A percentile compares a stretch with the other conserved stretches of the same genome.
These are phyloP conservation scores for Dufourea novaeangliae DNA, from an alignment of 1,140 invertebrate genomes.

Conservation along the genomic window DNA sequence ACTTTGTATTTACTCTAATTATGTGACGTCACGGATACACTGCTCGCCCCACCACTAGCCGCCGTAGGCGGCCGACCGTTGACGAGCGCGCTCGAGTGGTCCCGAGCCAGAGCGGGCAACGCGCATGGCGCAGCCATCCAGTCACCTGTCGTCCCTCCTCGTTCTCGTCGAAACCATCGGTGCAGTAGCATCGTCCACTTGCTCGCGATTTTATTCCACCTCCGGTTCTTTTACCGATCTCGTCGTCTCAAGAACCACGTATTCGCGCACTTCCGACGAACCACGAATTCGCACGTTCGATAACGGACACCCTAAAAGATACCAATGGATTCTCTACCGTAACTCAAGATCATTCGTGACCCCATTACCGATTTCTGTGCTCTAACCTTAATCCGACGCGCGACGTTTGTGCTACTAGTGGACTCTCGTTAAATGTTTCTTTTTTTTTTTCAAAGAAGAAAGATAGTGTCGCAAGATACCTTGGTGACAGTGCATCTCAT, in stretches of 20 bases:
- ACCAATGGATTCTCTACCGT: not conserved
- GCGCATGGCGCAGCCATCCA: conserved; percentile 61
- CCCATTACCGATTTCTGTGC: not conserved
- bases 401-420: conserved; percentile 3
- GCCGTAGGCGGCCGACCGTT: conserved; percentile 54
- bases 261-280: too few species aligned
- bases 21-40: conserved; percentile 87
- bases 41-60: conserved; percentile 74
- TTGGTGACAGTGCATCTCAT: not conserved
- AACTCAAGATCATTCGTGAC: too few species aligned
- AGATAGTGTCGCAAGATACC: not conserved
- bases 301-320: not conserved
- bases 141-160: conserved; percentile 63
- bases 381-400: conserved; percentile 8
- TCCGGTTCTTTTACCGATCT: not conserved
- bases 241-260: too few species aligned
- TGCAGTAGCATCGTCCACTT: conserved; percentile 3
- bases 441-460: too few species aligned
- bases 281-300: too few species aligned
- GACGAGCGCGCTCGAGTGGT: conserved; percentile 63
- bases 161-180: conserved; percentile 17
- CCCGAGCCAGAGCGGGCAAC: conserved; percentile 62
- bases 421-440: not conserved
- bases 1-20: conserved; percentile 91
- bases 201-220: not conserved